Base-by-base conservation (phyloP, 2,113 vertebrate species). In the Orientallactaga bullata region DNA sequence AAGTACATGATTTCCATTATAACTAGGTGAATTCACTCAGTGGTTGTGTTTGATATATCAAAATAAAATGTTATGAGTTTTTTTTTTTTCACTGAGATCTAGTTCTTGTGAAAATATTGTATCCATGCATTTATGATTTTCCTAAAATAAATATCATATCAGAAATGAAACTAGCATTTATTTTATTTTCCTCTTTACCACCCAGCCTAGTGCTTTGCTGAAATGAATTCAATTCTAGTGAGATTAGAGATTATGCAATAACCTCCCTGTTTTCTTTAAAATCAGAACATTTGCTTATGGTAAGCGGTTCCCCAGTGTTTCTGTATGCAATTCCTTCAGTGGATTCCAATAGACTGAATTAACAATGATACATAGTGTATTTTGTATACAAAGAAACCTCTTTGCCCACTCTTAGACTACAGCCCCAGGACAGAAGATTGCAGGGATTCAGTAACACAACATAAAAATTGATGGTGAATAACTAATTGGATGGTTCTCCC, bases 401-500 rank as follows among this genome's bases (percentile, higher is more conserved):
- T 92, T 66, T 79, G 74, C 73, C 51, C 66, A 85, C 42, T 61
- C 18, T 58, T 94, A 78, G 87, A 95, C 94, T n/a, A 42, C 61
- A 63, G 90, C 94, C 90, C 23, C 20, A 23, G 88, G n/a, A 95
- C 1, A 79, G 61, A 88, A 58, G 58, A 85, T 72, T 88, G 21
- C 84, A 94, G 88, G 89, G 94, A 85, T 88, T 88, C 69, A 55
- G 37, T 74, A 76, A 91, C 24, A 71, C 79, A 71, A 37, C 82
- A 83, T 93, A 77, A 90, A 90, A 83, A 51, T 90, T 63, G 12
- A 74, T 95, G 87, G 85, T 79, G 90, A 87, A n/a, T 76, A 90
- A 61, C 90, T 21, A 13, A 42, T 63, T 63, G 65, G 69, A 88
- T 80, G 73, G 71, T 71, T 71, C 79, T 83, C 78, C 58, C 47